These are phyloP conservation scores for Cricetomys ansorgei DNA, from an alignment of 2,113 vertebrate genomes.

Conservation along the genomic window DNA sequence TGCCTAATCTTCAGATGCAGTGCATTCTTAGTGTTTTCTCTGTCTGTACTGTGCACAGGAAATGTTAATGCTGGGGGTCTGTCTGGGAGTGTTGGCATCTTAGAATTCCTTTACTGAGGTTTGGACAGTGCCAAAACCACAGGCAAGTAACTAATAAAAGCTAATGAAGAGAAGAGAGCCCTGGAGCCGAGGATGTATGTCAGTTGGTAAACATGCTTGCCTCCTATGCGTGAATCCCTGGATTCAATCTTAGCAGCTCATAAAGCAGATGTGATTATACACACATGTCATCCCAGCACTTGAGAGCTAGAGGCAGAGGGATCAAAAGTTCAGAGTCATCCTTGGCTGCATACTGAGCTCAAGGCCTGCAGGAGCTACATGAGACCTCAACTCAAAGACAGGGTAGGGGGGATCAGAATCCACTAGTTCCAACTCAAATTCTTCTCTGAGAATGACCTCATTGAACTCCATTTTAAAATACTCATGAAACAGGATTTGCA, in stretches of 20 bases:
- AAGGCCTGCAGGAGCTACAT: no score
- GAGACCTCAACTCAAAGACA: no score
- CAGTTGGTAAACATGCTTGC: not conserved
- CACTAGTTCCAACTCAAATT: slow-evolving; percentile 26
- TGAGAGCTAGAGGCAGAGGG: not conserved
- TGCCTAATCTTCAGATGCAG: not conserved
- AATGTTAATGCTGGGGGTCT: not conserved
- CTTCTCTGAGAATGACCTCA: slow-evolving; percentile 53
- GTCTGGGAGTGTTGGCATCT: not conserved
- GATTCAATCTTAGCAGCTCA: not conserved
- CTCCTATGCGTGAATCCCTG: not conserved
- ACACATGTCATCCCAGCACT: not conserved
- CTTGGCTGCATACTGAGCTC: not conserved
- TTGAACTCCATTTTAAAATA: not conserved
- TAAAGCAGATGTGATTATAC: no score
- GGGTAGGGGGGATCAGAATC: not conserved
- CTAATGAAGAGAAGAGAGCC: slow-evolving; percentile 62
- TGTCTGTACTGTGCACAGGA: slow-evolving; percentile 54
- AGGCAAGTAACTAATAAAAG: slow-evolving; percentile 63
- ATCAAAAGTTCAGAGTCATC: not conserved
- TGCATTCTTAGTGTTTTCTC: slow-evolving; percentile 60
- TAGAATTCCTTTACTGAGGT: not conserved
- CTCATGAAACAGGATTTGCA: not conserved
- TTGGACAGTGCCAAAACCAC: slow-evolving; percentile 30
- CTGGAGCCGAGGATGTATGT: rapidly evolving